These are phyloP conservation scores for Nymphalis polychloros DNA, from an alignment of 2,888 invertebrate genomes.

Conservation along the genomic window DNA sequence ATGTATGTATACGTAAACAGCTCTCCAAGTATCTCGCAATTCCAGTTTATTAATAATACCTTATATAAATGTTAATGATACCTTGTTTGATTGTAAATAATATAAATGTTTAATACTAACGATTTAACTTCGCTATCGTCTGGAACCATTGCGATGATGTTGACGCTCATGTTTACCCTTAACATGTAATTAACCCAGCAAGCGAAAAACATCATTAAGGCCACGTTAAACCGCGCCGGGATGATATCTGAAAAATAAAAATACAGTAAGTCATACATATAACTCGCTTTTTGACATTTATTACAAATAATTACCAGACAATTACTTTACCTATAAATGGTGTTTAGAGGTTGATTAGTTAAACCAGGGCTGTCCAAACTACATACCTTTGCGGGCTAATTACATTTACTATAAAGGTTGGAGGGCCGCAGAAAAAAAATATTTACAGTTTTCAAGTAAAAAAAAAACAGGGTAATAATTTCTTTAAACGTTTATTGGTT, in stretches of 20 bases:
- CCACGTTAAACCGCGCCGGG: slow-evolving; percentile 76
- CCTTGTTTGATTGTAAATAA: no score
- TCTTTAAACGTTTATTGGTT: no score
- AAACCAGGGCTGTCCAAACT: no score
- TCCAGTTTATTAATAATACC: neutral
- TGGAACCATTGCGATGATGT: slow-evolving; percentile 87
- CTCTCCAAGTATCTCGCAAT: neutral
- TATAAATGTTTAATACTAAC: slow-evolving; percentile 53
- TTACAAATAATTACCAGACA: neutral
- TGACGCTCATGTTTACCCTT: slow-evolving; percentile 89
- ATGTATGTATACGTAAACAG: neutral
- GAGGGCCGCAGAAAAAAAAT: no score
- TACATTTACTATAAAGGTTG: no score
- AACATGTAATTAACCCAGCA: slow-evolving; percentile 89
- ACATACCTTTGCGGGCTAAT: no score
- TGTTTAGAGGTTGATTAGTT: no score
- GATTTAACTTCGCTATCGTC: slow-evolving; percentile 58
- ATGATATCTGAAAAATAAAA: slow-evolving; percentile 59
- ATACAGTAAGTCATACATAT: neutral
- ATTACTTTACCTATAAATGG: no score
- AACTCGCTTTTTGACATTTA: neutral
- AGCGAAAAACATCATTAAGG: slow-evolving; percentile 87
- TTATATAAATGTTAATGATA: no score
- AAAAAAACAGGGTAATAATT: no score
- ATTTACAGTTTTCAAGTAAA: no score